Base-by-base conservation (phyloP, 1,140 invertebrate species). In the Drosophila ohnishii region DNA sequence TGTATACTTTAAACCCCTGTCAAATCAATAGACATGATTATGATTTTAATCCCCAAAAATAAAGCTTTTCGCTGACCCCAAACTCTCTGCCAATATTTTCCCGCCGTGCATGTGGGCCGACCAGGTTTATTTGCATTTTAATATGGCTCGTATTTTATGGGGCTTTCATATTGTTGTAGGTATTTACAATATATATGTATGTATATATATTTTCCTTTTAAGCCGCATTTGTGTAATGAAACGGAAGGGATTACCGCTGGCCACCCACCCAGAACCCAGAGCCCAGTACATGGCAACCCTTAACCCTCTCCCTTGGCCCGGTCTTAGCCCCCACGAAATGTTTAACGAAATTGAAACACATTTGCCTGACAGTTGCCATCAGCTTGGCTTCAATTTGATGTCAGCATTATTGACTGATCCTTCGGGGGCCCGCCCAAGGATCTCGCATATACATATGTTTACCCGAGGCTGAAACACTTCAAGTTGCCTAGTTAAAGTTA, bases 401-500 rank as follows among this genome's bases (percentile, higher is more conserved):
- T 83, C 80, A 88, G 84, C 83, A 66, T 88, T 80, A 88, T 79
- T 80, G 83, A 88, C 75, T 83, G 83, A 87, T 87, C 84, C 83
- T 56, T 76, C 70, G 71, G 78, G 78, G 79, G 66, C 73, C 47
- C 28, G 28, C 62, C 62, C 37, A 10, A 25, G 69, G 65, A 40
- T 71, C 34, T 14, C 47, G 65, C 62, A 19, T 44, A 44, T 69
- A 45, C 75, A 73, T 77, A 74, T 70, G 75, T 83, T 79, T 80
- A 76, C 62, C 73, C 79, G 79, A 63, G 75, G 85, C 69, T 63
- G 80, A 72, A 79, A 64, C 75, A 79, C 84, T 83, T 83, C 74
- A 78, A 78, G 79, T 76, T 67, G 57, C 55, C 63, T 75, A 75
- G 72, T 75, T 75, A 58, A 75, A 76, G 63, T 75, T 59, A 72